Evolutionary conservation across 2,888 invertebrate species (phyloP).

Genomic region (Diplolepis rosae): DNA sequence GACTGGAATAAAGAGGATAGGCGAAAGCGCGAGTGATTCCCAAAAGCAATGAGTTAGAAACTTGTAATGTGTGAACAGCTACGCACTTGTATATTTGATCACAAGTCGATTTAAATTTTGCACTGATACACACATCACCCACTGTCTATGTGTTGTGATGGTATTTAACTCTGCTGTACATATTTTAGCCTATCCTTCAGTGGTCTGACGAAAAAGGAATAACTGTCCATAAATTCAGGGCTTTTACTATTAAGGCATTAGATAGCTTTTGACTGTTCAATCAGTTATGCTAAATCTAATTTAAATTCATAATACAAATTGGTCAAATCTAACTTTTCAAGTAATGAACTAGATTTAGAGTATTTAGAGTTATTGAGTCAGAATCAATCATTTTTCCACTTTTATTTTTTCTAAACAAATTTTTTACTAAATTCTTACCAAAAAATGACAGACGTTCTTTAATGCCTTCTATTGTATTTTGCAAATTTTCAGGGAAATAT

Average conservation of each 20-base stretch:
- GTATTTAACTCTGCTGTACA: slow-evolving; percentile 48
- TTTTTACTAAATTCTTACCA: too few species aligned
- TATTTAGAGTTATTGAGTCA: too few species aligned
- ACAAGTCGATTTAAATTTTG: slow-evolving; percentile 76
- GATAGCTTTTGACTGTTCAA: background rate
- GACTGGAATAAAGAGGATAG: slow-evolving; percentile 33
- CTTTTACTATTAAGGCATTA: too few species aligned
- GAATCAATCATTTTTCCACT: too few species aligned
- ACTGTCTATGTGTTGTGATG: slow-evolving; percentile 59
- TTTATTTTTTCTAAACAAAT: too few species aligned
- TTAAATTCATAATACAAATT: slow-evolving; percentile 34
- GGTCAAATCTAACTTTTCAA: too few species aligned
- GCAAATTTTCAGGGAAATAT: too few species aligned
- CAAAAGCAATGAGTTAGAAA: slow-evolving; percentile 13
- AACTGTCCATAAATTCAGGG: too few species aligned
- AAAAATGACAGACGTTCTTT: too few species aligned
- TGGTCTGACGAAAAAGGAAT: slow-evolving; percentile 34
- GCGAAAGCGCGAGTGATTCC: slow-evolving; percentile 39
- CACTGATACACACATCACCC: slow-evolving; percentile 77
- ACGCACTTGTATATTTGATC: background rate
- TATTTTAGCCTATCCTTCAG: slow-evolving; percentile 29
- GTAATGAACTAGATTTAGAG: too few species aligned
- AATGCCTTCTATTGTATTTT: too few species aligned
- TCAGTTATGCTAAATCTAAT: background rate
- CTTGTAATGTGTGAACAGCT: background rate